Percentiles rank a stretch among this genome's conserved stretches.
Conservation (phyloP, 2,888 invertebrate species). For the Acrobasis consociella region DNA sequence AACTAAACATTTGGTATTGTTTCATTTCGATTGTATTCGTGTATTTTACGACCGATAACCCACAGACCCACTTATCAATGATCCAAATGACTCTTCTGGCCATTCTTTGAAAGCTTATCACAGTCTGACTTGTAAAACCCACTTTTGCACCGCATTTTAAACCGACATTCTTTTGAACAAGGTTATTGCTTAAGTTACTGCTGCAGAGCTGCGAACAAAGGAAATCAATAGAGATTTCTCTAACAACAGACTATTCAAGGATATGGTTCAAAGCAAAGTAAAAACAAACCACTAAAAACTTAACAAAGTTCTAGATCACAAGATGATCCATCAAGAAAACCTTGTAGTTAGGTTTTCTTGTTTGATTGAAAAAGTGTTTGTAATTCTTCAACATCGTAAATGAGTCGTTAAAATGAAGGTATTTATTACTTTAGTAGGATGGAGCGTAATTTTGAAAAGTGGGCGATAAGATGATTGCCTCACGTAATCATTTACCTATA, state of each 20-base stretch:
- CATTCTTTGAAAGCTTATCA: not conserved
- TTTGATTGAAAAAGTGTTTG: too few relatives aligned
- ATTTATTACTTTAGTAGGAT: too few relatives aligned
- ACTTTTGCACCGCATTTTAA: not conserved
- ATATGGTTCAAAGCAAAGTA: not conserved
- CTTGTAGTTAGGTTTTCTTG: too few relatives aligned
- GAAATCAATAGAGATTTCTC: not conserved
- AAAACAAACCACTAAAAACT: not conserved
- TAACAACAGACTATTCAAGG: not conserved
- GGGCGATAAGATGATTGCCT: not conserved
- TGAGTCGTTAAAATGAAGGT: too few relatives aligned
- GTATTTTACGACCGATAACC: constrained; percentile 12
- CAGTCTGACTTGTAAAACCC: not conserved
- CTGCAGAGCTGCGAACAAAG: not conserved
- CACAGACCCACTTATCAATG: not conserved
- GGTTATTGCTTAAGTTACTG: not conserved
- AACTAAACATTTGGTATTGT: not conserved
- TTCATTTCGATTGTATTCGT: not conserved
- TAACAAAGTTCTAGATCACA: not conserved
- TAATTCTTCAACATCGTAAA: too few relatives aligned
- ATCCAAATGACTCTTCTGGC: not conserved
- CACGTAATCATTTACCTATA: not conserved
- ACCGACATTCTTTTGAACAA: not conserved
- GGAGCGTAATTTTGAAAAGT: too few relatives aligned
- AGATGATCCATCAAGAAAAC: not conserved